Evolutionary conservation across 2,113 vertebrate genomes (phyloP), one percentile per base, ranked within the genome.

Genomic region (Eudyptes chrysolophus): DNA sequence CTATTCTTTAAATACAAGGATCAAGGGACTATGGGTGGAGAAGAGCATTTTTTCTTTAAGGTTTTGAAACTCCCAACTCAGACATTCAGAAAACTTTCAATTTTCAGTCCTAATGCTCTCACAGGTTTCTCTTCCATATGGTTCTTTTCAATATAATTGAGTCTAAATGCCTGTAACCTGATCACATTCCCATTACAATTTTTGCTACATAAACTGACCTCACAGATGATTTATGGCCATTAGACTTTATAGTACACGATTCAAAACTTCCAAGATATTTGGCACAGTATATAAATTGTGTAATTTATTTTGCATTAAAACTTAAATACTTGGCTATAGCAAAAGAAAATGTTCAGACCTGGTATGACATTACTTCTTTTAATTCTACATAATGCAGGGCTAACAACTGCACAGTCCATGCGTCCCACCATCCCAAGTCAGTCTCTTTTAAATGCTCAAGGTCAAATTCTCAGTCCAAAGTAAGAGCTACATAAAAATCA

Each of bases 121-220:
- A 97, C 94, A 80, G 58, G 60, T 98, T 98, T 98, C 96, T 97
- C 82, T 96, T 96, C 98, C 98, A 98, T 98, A 98, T 98, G 98
- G 98, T 98, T 98, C 97, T 96, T 97, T 97, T 98, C 98, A 98
- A 11, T 98, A 92, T 97, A 98, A 98, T 98, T 97, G 97, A 97
- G 76, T 96, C 95, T 98, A 98, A 97, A 98, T 97, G 97, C 92
- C 92, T 97, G 97, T 97, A 98, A 98, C 96, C 81, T 93, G 97
- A 98, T 94, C 95, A 76, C 90, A 80, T 97, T 98, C 97, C 98
- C 94, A 94, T 98, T 98, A 97, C 91, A 96, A 86, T 96, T 97
- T 98, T 97, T 98, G 97, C 88, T 98, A 49, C 84, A 97, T 96
- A 95, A 96, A 87, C 92, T 97, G 97, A 96, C 97, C 97, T 98